These are phyloP conservation scores for Lordiphosa clarofinis DNA, from an alignment of 1,140 invertebrate species.

Conservation along the genomic window DNA sequence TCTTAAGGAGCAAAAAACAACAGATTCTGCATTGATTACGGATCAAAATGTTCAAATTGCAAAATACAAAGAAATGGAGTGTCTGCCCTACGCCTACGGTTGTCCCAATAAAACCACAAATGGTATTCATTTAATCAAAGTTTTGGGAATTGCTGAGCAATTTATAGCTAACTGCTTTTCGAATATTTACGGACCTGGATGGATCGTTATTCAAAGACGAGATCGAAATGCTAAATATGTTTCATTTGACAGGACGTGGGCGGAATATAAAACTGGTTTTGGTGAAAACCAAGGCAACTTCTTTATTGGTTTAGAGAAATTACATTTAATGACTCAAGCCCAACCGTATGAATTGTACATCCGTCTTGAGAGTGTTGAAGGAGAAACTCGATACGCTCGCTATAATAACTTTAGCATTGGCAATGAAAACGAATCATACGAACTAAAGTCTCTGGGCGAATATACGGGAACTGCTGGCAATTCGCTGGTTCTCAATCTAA, in stretches of 20 bases:
- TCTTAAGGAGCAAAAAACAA: neutral
- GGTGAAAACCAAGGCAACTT: conserved; percentile 83
- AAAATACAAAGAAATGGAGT: neutral
- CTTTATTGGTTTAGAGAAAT: conserved; percentile 83
- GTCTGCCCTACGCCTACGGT: no score
- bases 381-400: conserved; percentile 81
- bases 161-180: neutral
- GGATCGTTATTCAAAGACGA: conserved; percentile 84
- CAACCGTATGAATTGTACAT: conserved; percentile 79
- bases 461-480: conserved; percentile 80
- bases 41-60: neutral
- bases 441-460: conserved; percentile 84
- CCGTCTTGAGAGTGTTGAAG: conserved; percentile 80
- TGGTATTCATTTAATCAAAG: neutral
- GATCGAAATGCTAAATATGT: conserved; percentile 82
- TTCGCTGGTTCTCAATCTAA: neutral
- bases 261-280: conserved; percentile 83
- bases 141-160: neutral
- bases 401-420: conserved; percentile 83
- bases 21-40: neutral
- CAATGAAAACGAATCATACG: conserved; percentile 83
- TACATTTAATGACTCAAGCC: conserved; percentile 81
- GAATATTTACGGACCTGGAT: conserved; percentile 66
- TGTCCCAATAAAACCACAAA: neutral
- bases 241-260: conserved; percentile 83